phyloP scores from a whole-genome alignment of 2,888 invertebrate genomes.

The Thyatira batis region DNA sequence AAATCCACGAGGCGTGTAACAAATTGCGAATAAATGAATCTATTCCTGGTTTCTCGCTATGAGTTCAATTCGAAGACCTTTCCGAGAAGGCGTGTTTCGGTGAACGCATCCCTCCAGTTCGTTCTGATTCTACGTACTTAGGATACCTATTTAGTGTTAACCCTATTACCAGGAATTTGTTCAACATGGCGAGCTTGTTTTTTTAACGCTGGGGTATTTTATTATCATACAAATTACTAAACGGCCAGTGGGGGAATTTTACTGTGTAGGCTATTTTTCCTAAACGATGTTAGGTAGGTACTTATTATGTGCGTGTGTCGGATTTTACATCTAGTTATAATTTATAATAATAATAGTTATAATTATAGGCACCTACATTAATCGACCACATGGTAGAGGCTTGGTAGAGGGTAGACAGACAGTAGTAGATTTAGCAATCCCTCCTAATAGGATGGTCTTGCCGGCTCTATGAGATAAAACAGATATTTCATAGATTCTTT shows the following conservation, averaged over 20 bases:
- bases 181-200: conserved; percentile 1
- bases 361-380: too few species aligned
- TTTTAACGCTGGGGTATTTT: background rate
- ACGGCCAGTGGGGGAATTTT: background rate
- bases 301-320: too few species aligned
- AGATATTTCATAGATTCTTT: too few species aligned
- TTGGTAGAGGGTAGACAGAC: too few species aligned
- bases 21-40: conserved; percentile 6
- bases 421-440: too few species aligned
- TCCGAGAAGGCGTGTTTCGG: conserved; percentile 21
- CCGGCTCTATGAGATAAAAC: too few species aligned
- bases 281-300: too few species aligned
- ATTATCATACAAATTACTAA: background rate
- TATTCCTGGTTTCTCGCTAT: conserved; percentile 3
- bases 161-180: conserved; percentile 1
- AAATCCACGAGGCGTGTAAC: conserved; percentile 3
- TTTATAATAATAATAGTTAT: too few species aligned
- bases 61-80: conserved; percentile 14
- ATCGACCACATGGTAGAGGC: too few species aligned
- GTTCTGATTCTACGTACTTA: conserved; percentile 1
- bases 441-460: too few species aligned
- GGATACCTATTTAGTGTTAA: conserved; percentile 3
- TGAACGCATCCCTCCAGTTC: conserved; percentile 9
- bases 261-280: too few species aligned
- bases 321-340: too few species aligned